These are phyloP conservation scores for Notocelia uddmanniana DNA, from an alignment of 2,888 invertebrate genomes.

Conservation along the genomic window DNA sequence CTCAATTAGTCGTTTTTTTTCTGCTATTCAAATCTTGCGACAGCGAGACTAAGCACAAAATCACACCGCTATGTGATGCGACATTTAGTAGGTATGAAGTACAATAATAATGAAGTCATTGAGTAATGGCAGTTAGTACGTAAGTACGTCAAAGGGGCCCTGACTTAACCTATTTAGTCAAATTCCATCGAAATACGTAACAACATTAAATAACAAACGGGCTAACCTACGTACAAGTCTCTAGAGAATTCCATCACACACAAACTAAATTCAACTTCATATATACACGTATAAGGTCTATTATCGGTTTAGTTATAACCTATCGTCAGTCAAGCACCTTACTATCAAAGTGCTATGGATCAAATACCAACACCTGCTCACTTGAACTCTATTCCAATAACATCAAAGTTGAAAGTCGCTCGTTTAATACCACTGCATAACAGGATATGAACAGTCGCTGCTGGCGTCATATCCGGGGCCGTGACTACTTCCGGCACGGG, in stretches of 20 bases:
- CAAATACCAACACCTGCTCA: neutral
- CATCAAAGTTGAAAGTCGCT: slow-evolving; percentile 30
- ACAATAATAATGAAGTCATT: too few species aligned
- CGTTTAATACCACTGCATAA: slow-evolving; percentile 43
- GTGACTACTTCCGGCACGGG: slow-evolving; percentile 69
- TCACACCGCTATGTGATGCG: too few species aligned
- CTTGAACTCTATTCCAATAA: neutral
- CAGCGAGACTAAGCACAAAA: too few species aligned
- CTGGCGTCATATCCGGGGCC: slow-evolving; percentile 73
- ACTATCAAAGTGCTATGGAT: slow-evolving; percentile 16
- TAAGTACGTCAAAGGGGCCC: neutral
- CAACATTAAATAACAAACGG: slow-evolving; percentile 16
- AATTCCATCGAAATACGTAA: slow-evolving; percentile 17
- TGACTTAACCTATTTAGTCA: neutral
- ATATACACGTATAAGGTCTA: neutral
- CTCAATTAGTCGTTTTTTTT: too few species aligned
- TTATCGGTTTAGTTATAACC: slow-evolving; percentile 8
- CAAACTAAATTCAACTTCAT: slow-evolving; percentile 3
- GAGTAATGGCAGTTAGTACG: too few species aligned
- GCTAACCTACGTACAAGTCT: neutral
- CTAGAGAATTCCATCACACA: neutral
- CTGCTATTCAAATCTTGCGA: too few species aligned
- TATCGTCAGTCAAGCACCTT: neutral
- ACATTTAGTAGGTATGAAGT: too few species aligned
- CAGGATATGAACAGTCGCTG: slow-evolving; percentile 70